Evolutionary conservation across 2,888 invertebrate genomes (phyloP).

Genomic region (Adela reaumurella): DNA sequence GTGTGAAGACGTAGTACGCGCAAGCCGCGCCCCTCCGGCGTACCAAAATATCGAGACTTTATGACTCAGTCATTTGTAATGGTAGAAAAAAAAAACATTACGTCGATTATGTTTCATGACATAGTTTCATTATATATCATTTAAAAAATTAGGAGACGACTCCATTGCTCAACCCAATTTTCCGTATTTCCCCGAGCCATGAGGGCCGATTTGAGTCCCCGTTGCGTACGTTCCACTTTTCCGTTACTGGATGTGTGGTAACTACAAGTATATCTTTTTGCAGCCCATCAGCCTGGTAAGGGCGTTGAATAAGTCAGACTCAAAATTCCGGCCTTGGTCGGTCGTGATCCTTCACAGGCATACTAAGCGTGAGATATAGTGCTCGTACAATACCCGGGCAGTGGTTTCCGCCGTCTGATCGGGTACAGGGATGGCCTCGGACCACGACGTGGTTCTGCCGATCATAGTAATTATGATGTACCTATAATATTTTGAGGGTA

Average conservation of each 20-base stretch:
- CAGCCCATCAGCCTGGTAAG: constrained; percentile 10
- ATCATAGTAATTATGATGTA: constrained; percentile 11
- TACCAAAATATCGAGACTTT: too few relatives aligned
- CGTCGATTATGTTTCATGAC: too few relatives aligned
- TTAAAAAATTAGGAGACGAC: too few relatives aligned
- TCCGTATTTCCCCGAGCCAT: constrained; percentile 1
- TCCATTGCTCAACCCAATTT: constrained; percentile 17
- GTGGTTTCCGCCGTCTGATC: too few relatives aligned
- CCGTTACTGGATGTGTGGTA: constrained; percentile 13
- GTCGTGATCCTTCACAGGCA: constrained; percentile 10
- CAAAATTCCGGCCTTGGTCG: constrained; percentile 13
- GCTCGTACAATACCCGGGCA: constrained; percentile 5
- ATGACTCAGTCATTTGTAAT: too few relatives aligned
- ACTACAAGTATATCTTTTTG: constrained; percentile 7
- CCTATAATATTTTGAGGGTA: neutral
- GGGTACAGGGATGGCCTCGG: constrained; percentile 7
- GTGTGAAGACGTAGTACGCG: too few relatives aligned
- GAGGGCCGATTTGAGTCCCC: constrained; percentile 9
- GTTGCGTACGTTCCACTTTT: constrained; percentile 11
- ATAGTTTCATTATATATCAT: too few relatives aligned
- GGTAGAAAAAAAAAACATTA: too few relatives aligned
- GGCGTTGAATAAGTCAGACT: constrained; percentile 8
- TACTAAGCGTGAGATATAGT: constrained; percentile 15
- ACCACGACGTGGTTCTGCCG: constrained; percentile 16
- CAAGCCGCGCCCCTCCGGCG: too few relatives aligned